Base-by-base conservation (phyloP, 2,113 vertebrate species). In the Antechinus stuartii region DNA sequence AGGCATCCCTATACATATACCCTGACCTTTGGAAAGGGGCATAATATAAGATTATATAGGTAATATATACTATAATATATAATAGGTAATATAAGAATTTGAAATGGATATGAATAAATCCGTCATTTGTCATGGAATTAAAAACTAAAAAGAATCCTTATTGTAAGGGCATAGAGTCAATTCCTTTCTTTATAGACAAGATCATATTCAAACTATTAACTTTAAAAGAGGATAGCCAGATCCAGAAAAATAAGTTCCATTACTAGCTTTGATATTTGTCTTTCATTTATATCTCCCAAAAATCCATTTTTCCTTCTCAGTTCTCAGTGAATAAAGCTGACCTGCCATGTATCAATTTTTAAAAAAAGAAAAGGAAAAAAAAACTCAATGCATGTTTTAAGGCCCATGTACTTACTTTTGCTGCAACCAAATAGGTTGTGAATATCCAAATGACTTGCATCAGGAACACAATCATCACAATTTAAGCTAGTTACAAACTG, bases 381-480 rank as follows among this genome's bases (percentile, higher is more conserved):
- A 68, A n/a, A 12, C 35, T 84, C 12, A 35, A 16, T 42, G 19
- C 2, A 8, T n/a, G 12, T 22, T 90, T 90, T 90, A 96, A 96
- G 8, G 55, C 94, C 94, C 47, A 95, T 54, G 19, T 91, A 98
- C 99, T 99, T 98, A 99, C 99, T 99, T 99, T 99, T 99, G 98
- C 99, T 99, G 98, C 99, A 99, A 94, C 99, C 99, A 98, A 99
- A 99, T 92, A 97, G 97, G 98, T 99, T 99, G 97, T 97, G 98
- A 84, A 98, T 97, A 96, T 99, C 98, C 98, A 99, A 98, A 98
- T 99, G 99, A 98, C 98, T 99, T 49, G 99, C 99, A 57, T 98
- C 97, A 0, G 98, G 96, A 96, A 99, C 98, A 97, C 99, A 99
- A 53, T 90, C 92, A 96, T 99, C 99, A 98, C 99, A 99, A 97